Evolutionary conservation across 2,797 vertebrate genomes (phyloP).

Genomic region (Tapirus indicus): DNA sequence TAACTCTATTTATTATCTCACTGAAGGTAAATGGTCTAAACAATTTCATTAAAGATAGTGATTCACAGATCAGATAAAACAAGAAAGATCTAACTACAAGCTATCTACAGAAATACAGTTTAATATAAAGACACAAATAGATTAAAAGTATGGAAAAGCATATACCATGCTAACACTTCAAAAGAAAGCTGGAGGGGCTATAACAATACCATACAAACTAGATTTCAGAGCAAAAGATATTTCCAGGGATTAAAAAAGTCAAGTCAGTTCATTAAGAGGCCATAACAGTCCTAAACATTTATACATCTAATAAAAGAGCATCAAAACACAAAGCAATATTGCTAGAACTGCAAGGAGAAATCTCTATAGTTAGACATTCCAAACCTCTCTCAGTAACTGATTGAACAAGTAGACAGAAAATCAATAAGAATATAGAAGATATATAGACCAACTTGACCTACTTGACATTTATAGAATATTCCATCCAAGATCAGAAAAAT

Average conservation of each 20-base stretch:
- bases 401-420: not conserved
- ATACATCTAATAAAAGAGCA: not conserved
- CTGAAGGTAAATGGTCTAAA: not conserved
- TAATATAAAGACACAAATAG: not conserved
- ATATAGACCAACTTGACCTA: not conserved
- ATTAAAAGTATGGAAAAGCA: slow-evolving; percentile 30
- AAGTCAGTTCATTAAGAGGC: not conserved
- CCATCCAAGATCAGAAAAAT: not conserved
- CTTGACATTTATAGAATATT: not conserved
- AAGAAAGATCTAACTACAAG: not conserved
- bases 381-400: not conserved
- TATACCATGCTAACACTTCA: not conserved
- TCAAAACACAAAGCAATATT: not conserved
- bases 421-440: not conserved
- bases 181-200: not conserved
- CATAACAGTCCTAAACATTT: not conserved
- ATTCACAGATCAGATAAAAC: slow-evolving; percentile 11
- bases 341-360: not conserved
- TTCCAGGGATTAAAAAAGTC: not conserved
- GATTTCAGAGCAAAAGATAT: not conserved
- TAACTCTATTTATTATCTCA: slow-evolving; percentile 34
- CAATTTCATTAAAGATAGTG: not conserved
- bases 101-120: not conserved
- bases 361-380: not conserved
- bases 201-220: not conserved